Percentiles rank a stretch among this genome's conserved stretches.
These are phyloP conservation scores for Ptyas mucosa DNA, from an alignment of 2,113 vertebrate genomes.

Conservation along the genomic window DNA sequence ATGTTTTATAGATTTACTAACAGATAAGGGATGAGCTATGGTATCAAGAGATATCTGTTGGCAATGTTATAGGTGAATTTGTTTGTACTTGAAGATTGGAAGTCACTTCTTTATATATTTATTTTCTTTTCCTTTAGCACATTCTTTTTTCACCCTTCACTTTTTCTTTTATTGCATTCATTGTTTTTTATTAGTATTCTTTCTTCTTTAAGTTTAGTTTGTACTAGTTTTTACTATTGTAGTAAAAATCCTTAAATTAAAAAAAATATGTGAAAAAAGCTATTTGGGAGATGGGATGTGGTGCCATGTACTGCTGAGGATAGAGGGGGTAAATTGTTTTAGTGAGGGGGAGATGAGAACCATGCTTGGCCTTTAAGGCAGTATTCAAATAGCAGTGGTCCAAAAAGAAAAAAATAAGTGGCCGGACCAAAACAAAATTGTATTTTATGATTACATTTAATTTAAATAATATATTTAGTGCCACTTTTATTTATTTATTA, in stretches of 20 bases:
- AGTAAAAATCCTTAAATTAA: not conserved
- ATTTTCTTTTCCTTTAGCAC: not conserved
- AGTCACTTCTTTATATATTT: not conserved
- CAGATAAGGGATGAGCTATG: not conserved
- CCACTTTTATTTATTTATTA: too few relatives aligned
- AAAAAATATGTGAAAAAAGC: not conserved
- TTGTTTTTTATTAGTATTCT: not conserved
- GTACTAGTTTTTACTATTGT: not conserved
- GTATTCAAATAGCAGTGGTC: not conserved
- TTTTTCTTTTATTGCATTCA: not conserved
- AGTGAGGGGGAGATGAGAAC: not conserved
- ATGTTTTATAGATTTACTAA: not conserved
- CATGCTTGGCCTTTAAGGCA: not conserved
- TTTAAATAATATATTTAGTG: not conserved
- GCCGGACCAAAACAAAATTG: not conserved
- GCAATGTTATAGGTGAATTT: not conserved
- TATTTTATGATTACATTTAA: not conserved
- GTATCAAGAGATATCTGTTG: not conserved
- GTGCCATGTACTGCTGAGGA: not conserved
- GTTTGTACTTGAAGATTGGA: not conserved
- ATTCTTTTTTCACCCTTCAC: not conserved
- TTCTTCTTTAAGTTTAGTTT: not conserved
- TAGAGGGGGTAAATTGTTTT: not conserved
- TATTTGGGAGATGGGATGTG: not conserved
- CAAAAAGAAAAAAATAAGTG: not conserved